Conservation (phyloP, 2,113 vertebrate genomes). For the Emberiza fucata region DNA sequence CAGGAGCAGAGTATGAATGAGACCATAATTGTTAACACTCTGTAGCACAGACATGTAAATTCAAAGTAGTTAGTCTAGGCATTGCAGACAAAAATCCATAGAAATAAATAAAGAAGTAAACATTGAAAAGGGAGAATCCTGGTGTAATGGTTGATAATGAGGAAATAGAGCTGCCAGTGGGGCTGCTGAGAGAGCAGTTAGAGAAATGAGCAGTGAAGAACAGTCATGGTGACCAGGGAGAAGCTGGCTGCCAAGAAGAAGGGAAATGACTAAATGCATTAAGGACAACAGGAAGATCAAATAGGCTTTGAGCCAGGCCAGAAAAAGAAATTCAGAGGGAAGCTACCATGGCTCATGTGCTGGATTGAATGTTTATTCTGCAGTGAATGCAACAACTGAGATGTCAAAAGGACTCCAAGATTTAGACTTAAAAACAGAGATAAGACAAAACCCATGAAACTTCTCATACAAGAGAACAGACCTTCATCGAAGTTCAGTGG, state of each 20-base stretch:
- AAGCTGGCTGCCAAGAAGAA: conserved; percentile 40
- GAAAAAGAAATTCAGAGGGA: conserved; percentile 25
- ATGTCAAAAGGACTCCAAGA: background rate
- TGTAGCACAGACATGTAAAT: background rate
- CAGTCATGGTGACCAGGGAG: background rate
- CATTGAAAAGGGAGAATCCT: background rate
- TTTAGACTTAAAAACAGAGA: background rate
- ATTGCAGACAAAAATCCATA: background rate
- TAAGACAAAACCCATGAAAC: background rate
- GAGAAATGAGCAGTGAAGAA: conserved; percentile 25
- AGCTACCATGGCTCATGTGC: background rate
- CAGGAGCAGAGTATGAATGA: background rate
- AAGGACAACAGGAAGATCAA: conserved; percentile 54
- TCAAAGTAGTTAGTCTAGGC: background rate
- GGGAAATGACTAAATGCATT: conserved; percentile 52
- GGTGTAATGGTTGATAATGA: background rate
- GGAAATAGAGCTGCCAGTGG: background rate
- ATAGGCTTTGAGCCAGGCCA: conserved; percentile 33
- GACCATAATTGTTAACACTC: background rate
- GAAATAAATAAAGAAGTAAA: background rate
- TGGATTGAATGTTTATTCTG: background rate
- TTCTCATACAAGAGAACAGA: background rate
- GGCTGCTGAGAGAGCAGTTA: conserved; percentile 33
- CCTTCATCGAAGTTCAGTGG: background rate
- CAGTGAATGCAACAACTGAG: background rate